Evolutionary conservation across 2,888 invertebrate species (phyloP), one percentile per base, ranked within the genome.

Genomic region (Parnassius apollo): DNA sequence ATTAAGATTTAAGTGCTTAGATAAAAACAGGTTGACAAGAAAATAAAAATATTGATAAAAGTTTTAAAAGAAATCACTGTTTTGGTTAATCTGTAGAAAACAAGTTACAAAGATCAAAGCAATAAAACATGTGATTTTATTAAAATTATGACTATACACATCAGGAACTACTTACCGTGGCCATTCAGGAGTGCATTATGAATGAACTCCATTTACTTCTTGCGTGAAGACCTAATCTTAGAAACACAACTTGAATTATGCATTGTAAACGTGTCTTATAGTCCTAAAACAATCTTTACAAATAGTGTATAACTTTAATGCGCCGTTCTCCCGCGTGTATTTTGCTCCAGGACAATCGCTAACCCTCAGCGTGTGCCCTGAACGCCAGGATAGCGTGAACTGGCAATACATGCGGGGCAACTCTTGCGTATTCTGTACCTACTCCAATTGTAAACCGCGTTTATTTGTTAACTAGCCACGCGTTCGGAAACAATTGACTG

Each of bases 381-480:
- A 72, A 66, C 81, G 91, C 86, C 82, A 82, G 89, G 86, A 85
- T 83, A 81, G 77, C 82, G 83, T 79, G 82, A 76, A 91, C 90
- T 91, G 89, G 79, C 72, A 70, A 65, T 68, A 68, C 78, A 79
- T 79, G 78, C 81, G 76, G 76, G 75, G 69, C 73, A 74, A 75
- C 75, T 78, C 78, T 75, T 78, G 81, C 80, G 78, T 77, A 75
- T 75, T 78, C 75, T 74, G 80, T 88, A 88, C 86, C 84, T 88
- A 86, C 77, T 78, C 84, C 90, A 91, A 91, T 91, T 91, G 91
- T 89, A 76, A 81, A 81, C 78, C 73, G 85, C 84, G 83, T 88
- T 88, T 88, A 90, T 89, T 89, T 85, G 85, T 84, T 89, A 88
- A 90, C 89, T 83, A 82, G 85, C 86, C 91, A 89, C 88, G 88